A percentile compares a stretch with the other conserved stretches of the same genome.
These are phyloP conservation scores for Nematolebias whitei DNA, from an alignment of 2,113 vertebrate genomes.

Conservation along the genomic window DNA sequence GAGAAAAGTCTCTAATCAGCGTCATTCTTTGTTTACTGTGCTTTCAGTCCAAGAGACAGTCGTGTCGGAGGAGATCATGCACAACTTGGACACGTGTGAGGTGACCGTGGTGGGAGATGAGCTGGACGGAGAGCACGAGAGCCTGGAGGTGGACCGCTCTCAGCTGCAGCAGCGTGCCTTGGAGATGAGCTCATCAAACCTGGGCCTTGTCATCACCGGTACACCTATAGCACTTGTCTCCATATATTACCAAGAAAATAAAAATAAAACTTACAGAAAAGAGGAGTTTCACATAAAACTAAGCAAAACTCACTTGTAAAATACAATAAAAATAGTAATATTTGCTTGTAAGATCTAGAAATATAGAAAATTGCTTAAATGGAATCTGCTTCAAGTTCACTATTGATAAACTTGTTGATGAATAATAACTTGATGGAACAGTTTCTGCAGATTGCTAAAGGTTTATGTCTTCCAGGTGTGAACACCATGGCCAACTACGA, in stretches of 20 bases:
- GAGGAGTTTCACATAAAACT: no score
- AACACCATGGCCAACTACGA: slow-evolving; percentile 96
- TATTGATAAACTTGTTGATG: no score
- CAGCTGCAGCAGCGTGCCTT: slow-evolving; percentile 89
- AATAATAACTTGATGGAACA: not conserved
- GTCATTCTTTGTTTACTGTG: slow-evolving; percentile 1
- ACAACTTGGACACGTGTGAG: slow-evolving; percentile 95
- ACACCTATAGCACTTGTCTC: not conserved
- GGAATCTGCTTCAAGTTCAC: not conserved
- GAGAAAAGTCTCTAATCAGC: not conserved
- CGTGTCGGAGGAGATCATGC: slow-evolving; percentile 98
- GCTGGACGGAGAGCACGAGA: slow-evolving; percentile 90
- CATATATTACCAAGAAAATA: not conserved
- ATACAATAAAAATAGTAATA: no score
- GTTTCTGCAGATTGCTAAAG: no score
- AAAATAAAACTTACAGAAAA: not conserved
- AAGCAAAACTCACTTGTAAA: no score
- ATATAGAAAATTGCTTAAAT: not conserved
- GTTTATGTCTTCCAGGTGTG: slow-evolving; percentile 80
- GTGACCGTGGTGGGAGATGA: slow-evolving; percentile 90
- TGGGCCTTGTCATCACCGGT: slow-evolving; percentile 92
- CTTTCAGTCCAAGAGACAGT: slow-evolving; percentile 94
- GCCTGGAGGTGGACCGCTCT: slow-evolving; percentile 88
- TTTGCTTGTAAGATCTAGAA: not conserved
- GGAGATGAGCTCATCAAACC: slow-evolving; percentile 89